Percentiles rank a stretch among this genome's conserved stretches.
phyloP scores from a whole-genome alignment of 2,113 vertebrate genomes.

The Delphinapterus leucas region DNA sequence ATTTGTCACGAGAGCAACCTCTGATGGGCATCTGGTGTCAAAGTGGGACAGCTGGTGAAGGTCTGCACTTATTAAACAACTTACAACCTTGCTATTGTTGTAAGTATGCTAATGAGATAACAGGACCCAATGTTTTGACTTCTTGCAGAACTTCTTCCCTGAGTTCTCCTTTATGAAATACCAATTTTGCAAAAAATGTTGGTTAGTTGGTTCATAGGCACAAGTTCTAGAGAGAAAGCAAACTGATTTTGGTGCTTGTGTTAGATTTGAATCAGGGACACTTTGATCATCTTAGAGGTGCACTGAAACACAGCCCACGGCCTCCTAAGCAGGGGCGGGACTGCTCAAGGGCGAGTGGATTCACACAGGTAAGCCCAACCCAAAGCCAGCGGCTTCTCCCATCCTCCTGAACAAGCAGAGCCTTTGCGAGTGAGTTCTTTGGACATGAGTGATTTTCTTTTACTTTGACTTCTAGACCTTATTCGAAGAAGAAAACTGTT shows the following conservation, averaged over 20 bases:
- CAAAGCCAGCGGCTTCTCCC: background rate
- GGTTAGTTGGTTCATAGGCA: background rate
- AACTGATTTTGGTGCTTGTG: fast-evolving
- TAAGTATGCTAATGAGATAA: background rate
- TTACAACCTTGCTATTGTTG: background rate
- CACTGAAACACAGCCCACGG: background rate
- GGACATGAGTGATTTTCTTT: background rate
- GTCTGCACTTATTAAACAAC: background rate
- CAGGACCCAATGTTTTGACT: background rate
- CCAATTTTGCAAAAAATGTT: background rate
- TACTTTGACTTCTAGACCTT: background rate
- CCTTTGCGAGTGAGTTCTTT: background rate
- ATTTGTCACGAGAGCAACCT: background rate
- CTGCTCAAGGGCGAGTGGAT: fast-evolving
- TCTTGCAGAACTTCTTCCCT: background rate
- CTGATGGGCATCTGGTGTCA: background rate
- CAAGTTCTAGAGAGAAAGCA: background rate
- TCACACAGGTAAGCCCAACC: fast-evolving
- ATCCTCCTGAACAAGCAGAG: fast-evolving
- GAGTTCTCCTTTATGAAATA: background rate
- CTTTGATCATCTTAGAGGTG: background rate
- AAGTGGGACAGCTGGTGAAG: background rate
- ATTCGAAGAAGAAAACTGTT: background rate
- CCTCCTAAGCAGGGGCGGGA: no score
- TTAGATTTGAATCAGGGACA: background rate